A percentile compares a stretch with the other conserved stretches of the same genome.
phyloP scores from a whole-genome alignment of 2,797 vertebrate species.

The Coranthus polyacanthus region DNA sequence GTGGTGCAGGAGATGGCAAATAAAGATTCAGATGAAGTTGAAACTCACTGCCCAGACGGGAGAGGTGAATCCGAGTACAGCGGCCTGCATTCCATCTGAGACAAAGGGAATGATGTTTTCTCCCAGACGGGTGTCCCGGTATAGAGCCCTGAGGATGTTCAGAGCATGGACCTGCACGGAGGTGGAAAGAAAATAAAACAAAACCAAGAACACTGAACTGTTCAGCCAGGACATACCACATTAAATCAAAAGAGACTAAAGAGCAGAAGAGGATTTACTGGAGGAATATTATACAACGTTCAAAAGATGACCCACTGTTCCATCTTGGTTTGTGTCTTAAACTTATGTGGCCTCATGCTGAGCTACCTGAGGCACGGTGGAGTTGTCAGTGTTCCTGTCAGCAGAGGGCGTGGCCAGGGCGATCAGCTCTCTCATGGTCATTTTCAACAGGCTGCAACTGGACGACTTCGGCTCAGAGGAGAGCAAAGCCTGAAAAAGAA shows the following conservation, averaged over 20 bases:
- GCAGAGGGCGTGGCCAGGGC: conserved; percentile 85
- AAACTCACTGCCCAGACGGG: conserved; percentile 96
- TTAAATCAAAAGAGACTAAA: neutral
- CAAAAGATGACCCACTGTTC: neutral
- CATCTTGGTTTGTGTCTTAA: neutral
- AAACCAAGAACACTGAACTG: neutral
- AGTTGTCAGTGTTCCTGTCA: conserved; percentile 72
- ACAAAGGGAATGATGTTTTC: conserved; percentile 95
- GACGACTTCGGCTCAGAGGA: conserved; percentile 94
- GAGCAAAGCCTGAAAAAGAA: conserved; percentile 87
- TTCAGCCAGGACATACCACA: neutral
- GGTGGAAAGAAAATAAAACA: too few relatives aligned
- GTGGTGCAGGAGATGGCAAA: neutral
- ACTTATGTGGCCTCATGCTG: neutral
- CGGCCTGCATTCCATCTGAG: conserved; percentile 92
- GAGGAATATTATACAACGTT: neutral
- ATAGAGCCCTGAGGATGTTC: conserved; percentile 95
- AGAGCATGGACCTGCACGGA: conserved; percentile 92
- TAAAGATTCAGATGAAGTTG: neutral
- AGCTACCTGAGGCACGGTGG: conserved; percentile 91
- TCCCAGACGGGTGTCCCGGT: conserved; percentile 93
- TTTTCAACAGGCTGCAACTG: conserved; percentile 91
- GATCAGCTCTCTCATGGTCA: conserved; percentile 92
- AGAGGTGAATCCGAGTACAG: conserved; percentile 94
- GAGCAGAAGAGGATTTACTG: neutral